Conservation (phyloP, 2,888 invertebrate species). For the Bembecia ichneumoniformis region DNA sequence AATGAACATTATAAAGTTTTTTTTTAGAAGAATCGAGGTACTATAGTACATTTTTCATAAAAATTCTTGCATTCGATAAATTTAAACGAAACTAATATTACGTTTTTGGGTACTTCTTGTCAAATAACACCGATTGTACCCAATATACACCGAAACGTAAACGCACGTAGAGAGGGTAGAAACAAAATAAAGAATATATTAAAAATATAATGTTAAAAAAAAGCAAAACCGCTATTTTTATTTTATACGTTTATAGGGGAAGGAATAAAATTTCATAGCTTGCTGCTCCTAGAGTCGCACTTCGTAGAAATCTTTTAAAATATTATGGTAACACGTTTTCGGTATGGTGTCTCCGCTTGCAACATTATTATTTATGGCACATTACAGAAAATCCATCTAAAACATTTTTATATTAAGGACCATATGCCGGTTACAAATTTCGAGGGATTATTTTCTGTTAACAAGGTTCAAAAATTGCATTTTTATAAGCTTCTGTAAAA, state of each 20-base stretch:
- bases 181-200: too few species aligned
- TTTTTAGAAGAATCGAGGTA: too few species aligned
- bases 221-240: conserved; percentile 55
- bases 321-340: conserved; percentile 65
- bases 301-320: conserved; percentile 25
- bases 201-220: conserved; percentile 34
- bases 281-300: conserved; percentile 22
- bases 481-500: too few species aligned
- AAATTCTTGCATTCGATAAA: too few species aligned
- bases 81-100: too few species aligned
- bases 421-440: conserved; percentile 29
- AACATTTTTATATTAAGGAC: conserved; percentile 66
- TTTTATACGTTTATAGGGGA: conserved; percentile 43
- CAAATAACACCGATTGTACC: too few species aligned
- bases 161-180: too few species aligned
- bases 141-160: too few species aligned
- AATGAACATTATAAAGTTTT: too few species aligned
- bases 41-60: too few species aligned
- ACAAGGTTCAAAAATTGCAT: too few species aligned
- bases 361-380: conserved; percentile 64
- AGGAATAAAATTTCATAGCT: conserved; percentile 46
- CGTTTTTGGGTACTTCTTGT: too few species aligned
- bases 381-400: conserved; percentile 45
- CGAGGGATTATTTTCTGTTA: not conserved
- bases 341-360: conserved; percentile 64